These are phyloP conservation scores for Nasua narica DNA, from an alignment of 2,797 vertebrate genomes.

Conservation along the genomic window DNA sequence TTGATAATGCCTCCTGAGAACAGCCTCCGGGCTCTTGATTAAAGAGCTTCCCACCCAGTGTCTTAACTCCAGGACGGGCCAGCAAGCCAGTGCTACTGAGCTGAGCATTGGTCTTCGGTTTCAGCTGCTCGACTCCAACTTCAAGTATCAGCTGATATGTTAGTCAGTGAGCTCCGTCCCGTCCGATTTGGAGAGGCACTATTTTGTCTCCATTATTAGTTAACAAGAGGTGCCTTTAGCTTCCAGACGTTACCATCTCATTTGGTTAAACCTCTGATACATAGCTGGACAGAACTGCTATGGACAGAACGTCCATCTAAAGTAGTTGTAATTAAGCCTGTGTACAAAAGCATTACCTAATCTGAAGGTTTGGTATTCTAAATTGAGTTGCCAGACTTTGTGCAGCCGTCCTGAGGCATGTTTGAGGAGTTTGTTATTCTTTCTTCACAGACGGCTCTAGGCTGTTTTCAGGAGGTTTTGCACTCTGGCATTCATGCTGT, in stretches of 20 bases:
- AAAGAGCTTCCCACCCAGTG: neutral
- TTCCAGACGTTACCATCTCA: neutral
- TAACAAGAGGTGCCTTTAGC: conserved; percentile 29
- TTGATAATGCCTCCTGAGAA: neutral
- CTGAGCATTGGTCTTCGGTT: neutral
- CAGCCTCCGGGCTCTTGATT: neutral
- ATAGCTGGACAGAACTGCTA: neutral
- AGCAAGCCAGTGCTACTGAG: neutral
- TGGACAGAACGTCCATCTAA: neutral
- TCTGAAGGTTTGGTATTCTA: neutral
- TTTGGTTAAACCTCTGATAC: neutral
- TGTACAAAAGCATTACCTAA: neutral
- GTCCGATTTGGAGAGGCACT: neutral
- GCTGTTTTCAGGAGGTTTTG: neutral
- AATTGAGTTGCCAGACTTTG: neutral
- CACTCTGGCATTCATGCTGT: neutral
- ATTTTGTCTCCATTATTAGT: conserved; percentile 11
- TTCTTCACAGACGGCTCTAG: neutral
- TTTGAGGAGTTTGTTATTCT: conserved; percentile 27
- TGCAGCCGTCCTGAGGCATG: conserved; percentile 1
- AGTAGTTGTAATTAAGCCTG: neutral
- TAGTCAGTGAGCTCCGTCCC: neutral
- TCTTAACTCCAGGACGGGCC: neutral
- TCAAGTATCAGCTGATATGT: neutral
- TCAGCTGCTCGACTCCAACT: neutral